Base-by-base conservation (phyloP, 2,888 invertebrate species). In the Macaria notata region DNA sequence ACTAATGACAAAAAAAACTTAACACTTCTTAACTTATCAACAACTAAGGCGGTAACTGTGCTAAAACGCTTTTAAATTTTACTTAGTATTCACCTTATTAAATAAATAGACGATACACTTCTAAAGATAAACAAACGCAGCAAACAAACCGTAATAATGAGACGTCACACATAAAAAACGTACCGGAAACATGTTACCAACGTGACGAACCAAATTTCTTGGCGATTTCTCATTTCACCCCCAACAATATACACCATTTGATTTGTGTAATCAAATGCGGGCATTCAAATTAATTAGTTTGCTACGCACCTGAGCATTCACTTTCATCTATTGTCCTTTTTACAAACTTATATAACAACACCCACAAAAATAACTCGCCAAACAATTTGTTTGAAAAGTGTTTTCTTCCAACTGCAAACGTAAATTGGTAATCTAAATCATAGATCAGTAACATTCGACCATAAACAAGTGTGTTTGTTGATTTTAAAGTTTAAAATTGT, bases 241-340 rank as follows among this genome's bases (percentile, higher is more conserved):
- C 84, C 69, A 71, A 85, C 81, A 82, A 82, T 75, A 51, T 49
- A 59, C 54, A 59, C 84, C 84, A 84, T 90, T 90, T 89, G 91
- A 90, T 91, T 90, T 88, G 89, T 86, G 86, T 89, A 91, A 89
- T 90, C 89, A 91, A 90, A 91, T 89, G 89, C 86, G 90, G 88
- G 88, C 87, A 84, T 88, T 86, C 78, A 72, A 88, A 88, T 88
- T 91, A 91, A 91, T 90, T 89, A 89, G 87, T 89, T 89, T 68
- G 89, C 86, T 88, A 86, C 83, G 88, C 91, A 90, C 91, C 91
- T 91, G 91, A 91, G 89, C 88, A 67, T 79, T 81, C 79, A 80
- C 77, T 77, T 76, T 79, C 78, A 72, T 73, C 73, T 75, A 79
- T 79, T 82, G 77, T 79, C 55, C 61, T 42, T 49, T 39, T 70